Evolutionary conservation across 53 echinoderm and acorn worm genomes (phyloP).

Genomic region (Temnopleurus reevesii): DNA sequence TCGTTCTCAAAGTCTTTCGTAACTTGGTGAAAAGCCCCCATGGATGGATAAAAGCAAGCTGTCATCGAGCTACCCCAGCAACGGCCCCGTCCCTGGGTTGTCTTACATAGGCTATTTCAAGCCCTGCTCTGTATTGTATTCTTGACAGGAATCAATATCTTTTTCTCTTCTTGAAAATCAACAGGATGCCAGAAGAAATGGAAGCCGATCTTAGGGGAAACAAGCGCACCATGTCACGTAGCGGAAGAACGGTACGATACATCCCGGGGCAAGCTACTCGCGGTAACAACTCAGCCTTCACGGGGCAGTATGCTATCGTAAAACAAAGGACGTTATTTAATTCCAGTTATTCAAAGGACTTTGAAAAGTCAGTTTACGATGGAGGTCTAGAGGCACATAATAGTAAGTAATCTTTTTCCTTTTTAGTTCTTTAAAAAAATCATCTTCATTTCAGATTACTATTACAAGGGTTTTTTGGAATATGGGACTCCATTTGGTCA

Average conservation of each 20-base stretch:
- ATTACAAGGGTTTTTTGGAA: too few relatives aligned
- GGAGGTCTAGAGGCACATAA: not conserved
- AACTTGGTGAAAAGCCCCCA: too few relatives aligned
- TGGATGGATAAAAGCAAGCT: too few relatives aligned
- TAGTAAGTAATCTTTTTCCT: not conserved
- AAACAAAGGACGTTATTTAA: not conserved
- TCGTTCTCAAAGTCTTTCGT: too few relatives aligned
- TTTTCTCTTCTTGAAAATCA: not conserved
- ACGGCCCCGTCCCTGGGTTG: too few relatives aligned
- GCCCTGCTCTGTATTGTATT: too few relatives aligned
- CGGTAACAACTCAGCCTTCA: not conserved
- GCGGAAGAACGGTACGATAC: constrained; percentile 11
- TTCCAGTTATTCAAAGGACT: not conserved
- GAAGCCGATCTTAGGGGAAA: not conserved
- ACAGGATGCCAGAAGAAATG: not conserved
- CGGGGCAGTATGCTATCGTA: not conserved
- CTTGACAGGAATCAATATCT: too few relatives aligned
- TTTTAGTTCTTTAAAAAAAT: not conserved
- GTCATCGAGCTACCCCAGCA: too few relatives aligned
- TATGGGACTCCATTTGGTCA: too few relatives aligned
- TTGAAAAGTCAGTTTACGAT: not conserved
- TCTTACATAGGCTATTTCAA: not conserved
- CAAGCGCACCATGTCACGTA: not conserved
- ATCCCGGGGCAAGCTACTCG: not conserved
- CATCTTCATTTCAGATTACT: not conserved